These are phyloP conservation scores for Protobothrops flavoviridis DNA, from an alignment of 2,113 vertebrate species.

Conservation along the genomic window DNA sequence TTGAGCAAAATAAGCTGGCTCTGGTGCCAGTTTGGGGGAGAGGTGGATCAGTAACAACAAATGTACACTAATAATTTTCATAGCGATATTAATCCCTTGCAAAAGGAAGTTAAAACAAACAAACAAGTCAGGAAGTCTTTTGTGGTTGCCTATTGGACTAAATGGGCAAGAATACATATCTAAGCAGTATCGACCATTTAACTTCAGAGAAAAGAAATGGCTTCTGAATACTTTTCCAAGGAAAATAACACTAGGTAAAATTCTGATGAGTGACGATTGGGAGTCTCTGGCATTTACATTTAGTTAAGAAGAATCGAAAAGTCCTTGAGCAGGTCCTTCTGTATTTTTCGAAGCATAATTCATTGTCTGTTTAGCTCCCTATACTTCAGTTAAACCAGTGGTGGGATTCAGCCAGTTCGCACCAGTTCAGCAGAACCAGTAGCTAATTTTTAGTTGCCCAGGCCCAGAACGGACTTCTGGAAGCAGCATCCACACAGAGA, in stretches of 20 bases:
- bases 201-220: neutral
- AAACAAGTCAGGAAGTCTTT: neutral
- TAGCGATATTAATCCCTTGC: neutral
- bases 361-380: neutral
- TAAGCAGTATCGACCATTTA: neutral
- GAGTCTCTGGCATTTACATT: neutral
- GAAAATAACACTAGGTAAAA: neutral
- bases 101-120: neutral
- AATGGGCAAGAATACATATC: neutral
- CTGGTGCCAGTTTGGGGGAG: neutral
- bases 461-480: too few species aligned
- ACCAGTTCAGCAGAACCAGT: too few species aligned
- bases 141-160: neutral
- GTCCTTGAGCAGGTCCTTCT: neutral
- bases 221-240: neutral
- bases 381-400: neutral
- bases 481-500: too few species aligned
- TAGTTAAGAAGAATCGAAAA: neutral
- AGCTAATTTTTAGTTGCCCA: too few species aligned
- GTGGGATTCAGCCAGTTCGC: too few species aligned
- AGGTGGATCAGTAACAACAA: neutral
- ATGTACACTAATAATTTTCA: neutral
- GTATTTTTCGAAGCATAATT: neutral
- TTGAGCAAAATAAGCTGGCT: neutral
- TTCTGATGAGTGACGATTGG: neutral